These are phyloP conservation scores for Pagrus major DNA, from an alignment of 2,113 vertebrate species.

Conservation along the genomic window DNA sequence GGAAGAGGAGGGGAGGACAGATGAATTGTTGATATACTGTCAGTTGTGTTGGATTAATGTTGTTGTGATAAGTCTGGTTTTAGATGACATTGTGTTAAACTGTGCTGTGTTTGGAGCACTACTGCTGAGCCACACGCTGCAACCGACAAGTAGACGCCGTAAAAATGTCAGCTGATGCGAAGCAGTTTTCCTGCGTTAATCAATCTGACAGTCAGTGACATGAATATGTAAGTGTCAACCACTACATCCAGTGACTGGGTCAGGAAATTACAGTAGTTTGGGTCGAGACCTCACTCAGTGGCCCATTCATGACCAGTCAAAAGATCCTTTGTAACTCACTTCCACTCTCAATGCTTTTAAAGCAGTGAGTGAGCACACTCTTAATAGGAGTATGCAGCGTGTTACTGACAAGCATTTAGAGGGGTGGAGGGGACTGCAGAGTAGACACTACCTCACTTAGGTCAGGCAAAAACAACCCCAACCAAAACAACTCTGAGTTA, in stretches of 20 bases:
- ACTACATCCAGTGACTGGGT: conserved; percentile 7
- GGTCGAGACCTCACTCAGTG: conserved; percentile 31
- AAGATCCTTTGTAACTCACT: conserved; percentile 71
- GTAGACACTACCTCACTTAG: conserved; percentile 41
- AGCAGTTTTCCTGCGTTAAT: conserved; percentile 15
- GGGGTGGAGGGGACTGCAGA: neutral
- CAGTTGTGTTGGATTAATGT: conserved; percentile 45
- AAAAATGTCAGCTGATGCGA: conserved; percentile 33
- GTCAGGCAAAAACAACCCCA: conserved; percentile 31
- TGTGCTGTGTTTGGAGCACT: conserved; percentile 6
- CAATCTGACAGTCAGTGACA: conserved; percentile 12
- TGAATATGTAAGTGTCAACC: conserved; percentile 18
- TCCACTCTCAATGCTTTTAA: conserved; percentile 20
- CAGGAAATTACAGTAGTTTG: conserved; percentile 48
- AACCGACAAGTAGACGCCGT: conserved; percentile 36
- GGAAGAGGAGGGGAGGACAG: conserved; percentile 21
- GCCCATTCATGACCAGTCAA: conserved; percentile 69
- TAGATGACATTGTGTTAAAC: conserved; percentile 52
- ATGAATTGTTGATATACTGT: conserved; percentile 51
- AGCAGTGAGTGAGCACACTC: conserved; percentile 15
- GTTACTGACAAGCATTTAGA: conserved; percentile 32
- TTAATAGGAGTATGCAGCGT: neutral
- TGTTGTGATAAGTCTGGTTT: conserved; percentile 54
- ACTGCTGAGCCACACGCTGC: conserved; percentile 31
- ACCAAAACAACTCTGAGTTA: conserved; percentile 1